These are phyloP conservation scores for Drosophila kikkawai DNA, from an alignment of 1,140 invertebrate species.

Conservation along the genomic window DNA sequence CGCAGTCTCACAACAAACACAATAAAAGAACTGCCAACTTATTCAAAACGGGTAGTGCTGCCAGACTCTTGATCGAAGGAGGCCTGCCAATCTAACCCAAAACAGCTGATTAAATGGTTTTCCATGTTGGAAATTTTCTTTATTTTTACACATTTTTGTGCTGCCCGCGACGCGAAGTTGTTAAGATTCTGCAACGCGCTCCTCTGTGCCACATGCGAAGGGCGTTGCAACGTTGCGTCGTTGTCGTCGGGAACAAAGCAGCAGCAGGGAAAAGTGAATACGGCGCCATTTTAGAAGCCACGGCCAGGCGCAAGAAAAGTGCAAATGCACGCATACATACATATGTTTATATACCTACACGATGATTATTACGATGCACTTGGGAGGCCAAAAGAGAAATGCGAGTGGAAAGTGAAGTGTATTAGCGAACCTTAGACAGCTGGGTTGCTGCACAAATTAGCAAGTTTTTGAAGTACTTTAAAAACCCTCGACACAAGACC, in stretches of 20 bases:
- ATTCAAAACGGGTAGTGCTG: not conserved
- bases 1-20: constrained; percentile 36
- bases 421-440: constrained; percentile 36
- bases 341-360: constrained; percentile 33
- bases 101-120: not conserved
- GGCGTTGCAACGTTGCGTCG: constrained; percentile 45
- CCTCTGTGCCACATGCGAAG: constrained; percentile 24
- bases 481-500: not conserved
- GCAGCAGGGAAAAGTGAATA: constrained; percentile 75
- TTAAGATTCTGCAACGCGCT: constrained; percentile 19
- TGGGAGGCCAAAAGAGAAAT: constrained; percentile 58
- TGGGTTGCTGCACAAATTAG: constrained; percentile 16
- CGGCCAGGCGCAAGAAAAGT: constrained; percentile 52
- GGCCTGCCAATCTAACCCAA: not conserved
- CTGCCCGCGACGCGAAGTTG: constrained; percentile 21
- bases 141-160: constrained; percentile 71
- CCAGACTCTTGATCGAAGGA: not conserved
- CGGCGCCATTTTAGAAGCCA: constrained; percentile 84
- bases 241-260: constrained; percentile 66
- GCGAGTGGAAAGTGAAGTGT: constrained; percentile 55
- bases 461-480: not conserved
- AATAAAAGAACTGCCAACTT: constrained; percentile 33
- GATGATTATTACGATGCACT: constrained; percentile 53
- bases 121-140: constrained; percentile 21
- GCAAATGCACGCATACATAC: constrained; percentile 63